Base-by-base conservation (phyloP, 2,797 vertebrate species). In the Falco peregrinus region DNA sequence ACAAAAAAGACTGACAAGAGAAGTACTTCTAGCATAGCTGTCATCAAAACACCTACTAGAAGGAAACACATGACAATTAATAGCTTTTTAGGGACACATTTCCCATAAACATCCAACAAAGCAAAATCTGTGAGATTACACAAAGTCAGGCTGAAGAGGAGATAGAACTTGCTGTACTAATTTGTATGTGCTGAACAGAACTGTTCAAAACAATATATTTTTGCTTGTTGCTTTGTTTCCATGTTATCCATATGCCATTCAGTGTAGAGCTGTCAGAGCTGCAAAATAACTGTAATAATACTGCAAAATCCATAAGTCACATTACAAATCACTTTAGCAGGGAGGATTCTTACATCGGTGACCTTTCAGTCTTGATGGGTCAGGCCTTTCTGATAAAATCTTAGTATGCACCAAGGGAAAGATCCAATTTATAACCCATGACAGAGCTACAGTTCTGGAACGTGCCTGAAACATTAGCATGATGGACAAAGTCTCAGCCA, bases 301-400 rank as follows among this genome's bases (percentile, higher is more conserved):
- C 16, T 79, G 31, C 54, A 95, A 56, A 89, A 91, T 87, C 47
- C 9, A 1, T 65, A 88, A 84, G 35, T 74, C 69, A 48, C 22
- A 18, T 79, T 78, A 89, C 61, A 93, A 85, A 85, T 61, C 67
- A 81, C 39, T 91, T 84, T 81, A 95, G n/a, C n/a, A 47, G n/a
- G 20, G 61, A 68, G 86, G 28, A 89, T 81, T 79, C 74, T 64
- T 87, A 13, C 33, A 69, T 92, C 76, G 67, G 20, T 87, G 67
- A 84, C 79, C 63, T 97, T 96, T 90, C 57, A 71, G 45, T 57
- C 57, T 76, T 86, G 63, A 68, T 35, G 18, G 19, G 22, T 89
- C 67, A 90, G 39, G 20, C 31, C 41, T 92, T 91, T 90, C 87
- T 82, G 73, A 82, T 84, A 80, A 37, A 88, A 89, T 74, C 76